Percentiles rank a stretch among this genome's conserved stretches.
These are phyloP conservation scores for Aldabrachelys gigantea DNA, from an alignment of 2,113 vertebrate genomes.

Conservation along the genomic window DNA sequence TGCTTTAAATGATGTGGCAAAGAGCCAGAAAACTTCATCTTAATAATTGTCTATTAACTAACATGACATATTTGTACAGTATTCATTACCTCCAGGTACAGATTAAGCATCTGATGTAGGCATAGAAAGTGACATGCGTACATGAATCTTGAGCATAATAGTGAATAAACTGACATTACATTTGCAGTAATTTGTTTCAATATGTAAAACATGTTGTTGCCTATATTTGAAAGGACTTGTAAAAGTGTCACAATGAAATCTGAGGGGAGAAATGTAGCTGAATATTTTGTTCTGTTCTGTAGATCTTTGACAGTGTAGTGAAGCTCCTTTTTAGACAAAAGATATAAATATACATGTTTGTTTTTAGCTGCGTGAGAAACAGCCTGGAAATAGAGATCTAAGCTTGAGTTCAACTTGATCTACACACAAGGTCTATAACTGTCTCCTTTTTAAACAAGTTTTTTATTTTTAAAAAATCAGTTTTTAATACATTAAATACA, in stretches of 20 bases:
- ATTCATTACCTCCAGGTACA: constrained; percentile 78
- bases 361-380: constrained; percentile 12
- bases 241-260: constrained; percentile 58
- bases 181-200: constrained; percentile 70
- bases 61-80: constrained; percentile 74
- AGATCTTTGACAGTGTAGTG: constrained; percentile 13
- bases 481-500: background rate
- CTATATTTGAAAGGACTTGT: constrained; percentile 61
- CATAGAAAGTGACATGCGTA: constrained; percentile 63
- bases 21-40: constrained; percentile 75
- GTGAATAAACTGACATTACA: constrained; percentile 68
- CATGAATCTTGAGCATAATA: constrained; percentile 69
- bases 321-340: constrained; percentile 21
- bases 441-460: background rate
- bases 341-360: constrained; percentile 41
- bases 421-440: background rate
- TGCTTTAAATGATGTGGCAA: constrained; percentile 76
- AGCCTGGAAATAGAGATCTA: background rate
- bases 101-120: constrained; percentile 75
- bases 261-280: constrained; percentile 1
- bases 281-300: background rate
- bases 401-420: background rate
- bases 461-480: fast-evolving
- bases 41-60: constrained; percentile 79
- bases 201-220: constrained; percentile 71